Base-by-base conservation (phyloP, 2,113 vertebrate species). In the Oncorhynchus masou region DNA sequence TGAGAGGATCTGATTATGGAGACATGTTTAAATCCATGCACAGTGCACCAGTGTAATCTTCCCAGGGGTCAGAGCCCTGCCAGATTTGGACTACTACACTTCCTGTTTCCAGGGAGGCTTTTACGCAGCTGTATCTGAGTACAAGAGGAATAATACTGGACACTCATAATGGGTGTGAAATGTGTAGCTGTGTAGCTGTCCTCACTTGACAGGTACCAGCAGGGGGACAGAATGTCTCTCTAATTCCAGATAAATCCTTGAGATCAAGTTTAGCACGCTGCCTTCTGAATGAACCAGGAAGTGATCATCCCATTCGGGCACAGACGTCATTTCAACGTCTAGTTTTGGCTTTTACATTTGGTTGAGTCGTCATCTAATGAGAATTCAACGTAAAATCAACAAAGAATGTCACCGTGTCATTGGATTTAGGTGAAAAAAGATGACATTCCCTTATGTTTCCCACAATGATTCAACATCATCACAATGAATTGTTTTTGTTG, bases 221-320 rank as follows among this genome's bases (percentile, higher is more conserved):
- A 59, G 31, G 48, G 49, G 39, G 39, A 11, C 39, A 45, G 39
- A 2, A 45, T 45, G 11, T 54, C 51, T 19, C 51, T 19, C 51
- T 67, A 71, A 27, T 70, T 31, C 45, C 68, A 71, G 5, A 11
- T 24, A 72, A 67, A 72, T 66, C 60, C 25, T 72, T 51, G 71
- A 57, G 22, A 54, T 68, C 45, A 66, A 15, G 51, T 7, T 24
- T 19, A 25, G 24, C 29, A 66, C 8, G 3, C 54, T 22, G n/a
- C 9, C 2, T 62, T 22, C 59, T 39, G 16, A 68, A 66, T 24
- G 25, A 29, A 39, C 66, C 4, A 34, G 66, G 5, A 19, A 16
- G 29, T 68, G 29, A 29, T 68, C 25, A 4, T 15, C 39, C 9
- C 8, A 45, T 45, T 45, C 39, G 9, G 39, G 39, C 39, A 45